These are phyloP conservation scores for Melanargia galathea DNA, from an alignment of 2,888 invertebrate species.

Conservation along the genomic window DNA sequence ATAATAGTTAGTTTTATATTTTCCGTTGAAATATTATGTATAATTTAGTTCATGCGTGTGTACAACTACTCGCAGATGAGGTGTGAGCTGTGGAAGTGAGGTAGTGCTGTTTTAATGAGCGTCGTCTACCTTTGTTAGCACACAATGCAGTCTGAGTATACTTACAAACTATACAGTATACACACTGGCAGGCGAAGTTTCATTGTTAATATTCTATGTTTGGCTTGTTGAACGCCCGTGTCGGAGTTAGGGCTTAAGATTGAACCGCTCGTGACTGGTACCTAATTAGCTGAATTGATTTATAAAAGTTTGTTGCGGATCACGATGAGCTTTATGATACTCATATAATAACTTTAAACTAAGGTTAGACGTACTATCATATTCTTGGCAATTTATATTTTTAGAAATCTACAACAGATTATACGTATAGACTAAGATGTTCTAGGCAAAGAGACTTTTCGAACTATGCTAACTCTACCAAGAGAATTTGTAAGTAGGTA, in stretches of 20 bases:
- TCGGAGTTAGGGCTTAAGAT: conserved; percentile 36
- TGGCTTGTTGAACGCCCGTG: conserved; percentile 44
- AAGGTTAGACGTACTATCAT: too few species aligned
- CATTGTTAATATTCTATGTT: conserved; percentile 52
- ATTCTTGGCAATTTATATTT: too few species aligned
- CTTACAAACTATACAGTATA: conserved; percentile 43
- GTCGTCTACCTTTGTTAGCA: conserved; percentile 55
- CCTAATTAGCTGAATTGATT: conserved; percentile 26
- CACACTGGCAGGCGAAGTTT: conserved; percentile 53
- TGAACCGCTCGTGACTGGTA: conserved; percentile 11
- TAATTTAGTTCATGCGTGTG: conserved; percentile 23
- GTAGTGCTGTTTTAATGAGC: conserved; percentile 52
- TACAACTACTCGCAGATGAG: conserved; percentile 23
- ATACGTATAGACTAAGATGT: too few species aligned
- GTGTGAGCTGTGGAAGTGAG: conserved; percentile 23
- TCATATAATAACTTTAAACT: too few species aligned
- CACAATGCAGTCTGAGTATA: conserved; percentile 58
- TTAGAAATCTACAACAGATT: too few species aligned
- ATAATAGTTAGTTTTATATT: too few species aligned
- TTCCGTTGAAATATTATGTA: too few species aligned
- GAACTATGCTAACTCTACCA: neutral
- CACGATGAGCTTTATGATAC: too few species aligned
- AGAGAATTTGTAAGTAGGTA: neutral
- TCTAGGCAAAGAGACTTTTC: too few species aligned
- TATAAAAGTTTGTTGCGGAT: neutral